Conservation (phyloP, 2,797 vertebrate species). For the Rachycentron canadum region DNA sequence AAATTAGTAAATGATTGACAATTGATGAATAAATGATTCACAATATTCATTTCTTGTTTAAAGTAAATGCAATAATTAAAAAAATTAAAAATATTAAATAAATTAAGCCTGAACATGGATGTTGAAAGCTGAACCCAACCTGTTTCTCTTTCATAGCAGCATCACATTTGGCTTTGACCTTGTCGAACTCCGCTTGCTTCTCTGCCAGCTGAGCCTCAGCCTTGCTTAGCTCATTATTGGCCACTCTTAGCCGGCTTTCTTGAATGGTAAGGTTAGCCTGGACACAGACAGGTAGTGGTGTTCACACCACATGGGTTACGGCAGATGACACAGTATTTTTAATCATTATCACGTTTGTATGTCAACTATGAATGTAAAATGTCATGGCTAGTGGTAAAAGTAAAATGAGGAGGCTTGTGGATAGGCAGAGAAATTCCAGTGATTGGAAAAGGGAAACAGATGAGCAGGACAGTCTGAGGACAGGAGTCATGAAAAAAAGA, state of each 20-base stretch:
- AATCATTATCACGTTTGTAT: neutral
- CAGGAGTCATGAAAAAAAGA: neutral
- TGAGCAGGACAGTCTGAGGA: neutral
- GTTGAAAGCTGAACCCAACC: conserved; percentile 71
- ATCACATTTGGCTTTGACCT: conserved; percentile 90
- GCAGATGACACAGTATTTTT: neutral
- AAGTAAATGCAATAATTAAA: neutral
- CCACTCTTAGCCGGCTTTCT: conserved; percentile 70
- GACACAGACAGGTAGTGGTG: conserved; percentile 11
- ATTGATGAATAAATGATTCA: too few species aligned
- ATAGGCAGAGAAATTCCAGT: too few species aligned
- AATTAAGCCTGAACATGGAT: too few species aligned
- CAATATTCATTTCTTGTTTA: neutral
- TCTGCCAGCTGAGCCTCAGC: conserved; percentile 89
- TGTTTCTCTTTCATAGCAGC: conserved; percentile 91
- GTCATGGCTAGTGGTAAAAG: neutral
- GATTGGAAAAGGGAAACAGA: neutral
- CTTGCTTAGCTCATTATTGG: conserved; percentile 87
- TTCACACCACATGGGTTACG: conserved; percentile 2
- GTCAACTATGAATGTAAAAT: neutral
- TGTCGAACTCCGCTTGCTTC: conserved; percentile 90
- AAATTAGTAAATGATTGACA: too few species aligned
- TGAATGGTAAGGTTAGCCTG: conserved; percentile 68
- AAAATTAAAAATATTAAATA: too few species aligned
- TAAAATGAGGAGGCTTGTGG: neutral